phyloP scores from a whole-genome alignment of 2,888 invertebrate species.

The Gasteruption jaculator region DNA sequence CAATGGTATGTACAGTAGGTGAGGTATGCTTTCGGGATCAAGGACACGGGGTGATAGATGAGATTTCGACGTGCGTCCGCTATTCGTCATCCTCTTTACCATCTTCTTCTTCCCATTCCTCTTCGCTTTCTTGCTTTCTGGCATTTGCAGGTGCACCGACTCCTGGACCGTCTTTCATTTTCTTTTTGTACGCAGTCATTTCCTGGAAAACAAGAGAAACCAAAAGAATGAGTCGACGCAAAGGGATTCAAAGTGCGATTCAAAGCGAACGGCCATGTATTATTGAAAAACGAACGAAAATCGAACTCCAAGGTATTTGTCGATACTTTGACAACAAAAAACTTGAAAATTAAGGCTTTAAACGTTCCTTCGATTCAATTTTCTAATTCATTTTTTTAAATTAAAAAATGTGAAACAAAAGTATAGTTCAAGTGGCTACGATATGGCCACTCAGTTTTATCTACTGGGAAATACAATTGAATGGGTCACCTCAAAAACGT shows the following conservation, averaged over 20 bases:
- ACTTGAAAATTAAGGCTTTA: conserved; percentile 1
- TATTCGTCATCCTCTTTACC: conserved; percentile 59
- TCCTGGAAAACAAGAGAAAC: conserved; percentile 58
- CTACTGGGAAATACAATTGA: too few relatives aligned
- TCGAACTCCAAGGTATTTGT: background rate
- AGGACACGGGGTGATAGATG: conserved; percentile 52
- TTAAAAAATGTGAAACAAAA: background rate
- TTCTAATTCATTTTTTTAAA: background rate
- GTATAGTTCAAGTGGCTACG: too few relatives aligned
- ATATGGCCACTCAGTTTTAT: too few relatives aligned
- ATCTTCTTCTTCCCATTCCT: conserved; percentile 64
- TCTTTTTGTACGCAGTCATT: conserved; percentile 83
- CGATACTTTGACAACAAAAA: background rate
- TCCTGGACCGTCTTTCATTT: conserved; percentile 52
- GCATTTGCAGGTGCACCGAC: conserved; percentile 53
- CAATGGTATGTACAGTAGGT: conserved; percentile 54
- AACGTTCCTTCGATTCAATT: background rate
- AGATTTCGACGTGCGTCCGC: conserved; percentile 49
- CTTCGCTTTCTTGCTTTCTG: conserved; percentile 59
- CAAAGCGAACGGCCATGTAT: too few relatives aligned
- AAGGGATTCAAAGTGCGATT: too few relatives aligned
- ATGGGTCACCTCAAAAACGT: too few relatives aligned
- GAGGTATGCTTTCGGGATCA: conserved; percentile 50
- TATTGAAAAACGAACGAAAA: too few relatives aligned
- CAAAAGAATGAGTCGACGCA: too few relatives aligned